phyloP scores from a whole-genome alignment of 2,888 invertebrate species.

The Hartigia nigra region DNA sequence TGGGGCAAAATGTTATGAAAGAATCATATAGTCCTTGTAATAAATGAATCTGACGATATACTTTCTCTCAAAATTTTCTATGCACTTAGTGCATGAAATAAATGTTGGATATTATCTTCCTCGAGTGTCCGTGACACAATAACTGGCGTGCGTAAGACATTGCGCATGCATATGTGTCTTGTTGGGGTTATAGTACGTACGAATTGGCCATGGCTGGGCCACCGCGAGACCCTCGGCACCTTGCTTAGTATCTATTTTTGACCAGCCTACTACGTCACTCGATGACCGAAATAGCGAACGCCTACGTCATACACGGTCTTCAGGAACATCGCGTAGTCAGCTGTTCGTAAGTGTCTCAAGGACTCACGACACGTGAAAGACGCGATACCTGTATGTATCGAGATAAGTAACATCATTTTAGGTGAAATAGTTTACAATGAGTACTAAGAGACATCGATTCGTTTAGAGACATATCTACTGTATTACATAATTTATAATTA shows the following conservation, averaged over 20 bases:
- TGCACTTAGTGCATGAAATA: background rate
- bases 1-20: background rate
- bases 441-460: background rate
- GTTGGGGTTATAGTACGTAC: background rate
- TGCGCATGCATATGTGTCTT: background rate
- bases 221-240: background rate
- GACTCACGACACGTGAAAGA: slow-evolving; percentile 3
- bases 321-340: slow-evolving; percentile 10
- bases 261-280: slow-evolving; percentile 4
- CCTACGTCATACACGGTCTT: slow-evolving; percentile 8
- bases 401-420: background rate
- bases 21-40: background rate
- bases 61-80: background rate
- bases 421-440: background rate
- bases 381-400: background rate
- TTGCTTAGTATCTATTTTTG: slow-evolving; percentile 4
- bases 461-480: background rate
- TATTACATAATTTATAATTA: background rate
- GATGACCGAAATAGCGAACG: slow-evolving; percentile 9
- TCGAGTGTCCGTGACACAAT: slow-evolving; percentile 3
- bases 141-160: background rate
- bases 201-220: slow-evolving; percentile 20
- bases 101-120: background rate
- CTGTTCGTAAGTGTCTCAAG: slow-evolving; percentile 7
- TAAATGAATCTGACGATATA: background rate